Conservation (phyloP, 1,140 invertebrate genomes). For the Aethina tumida region DNA sequence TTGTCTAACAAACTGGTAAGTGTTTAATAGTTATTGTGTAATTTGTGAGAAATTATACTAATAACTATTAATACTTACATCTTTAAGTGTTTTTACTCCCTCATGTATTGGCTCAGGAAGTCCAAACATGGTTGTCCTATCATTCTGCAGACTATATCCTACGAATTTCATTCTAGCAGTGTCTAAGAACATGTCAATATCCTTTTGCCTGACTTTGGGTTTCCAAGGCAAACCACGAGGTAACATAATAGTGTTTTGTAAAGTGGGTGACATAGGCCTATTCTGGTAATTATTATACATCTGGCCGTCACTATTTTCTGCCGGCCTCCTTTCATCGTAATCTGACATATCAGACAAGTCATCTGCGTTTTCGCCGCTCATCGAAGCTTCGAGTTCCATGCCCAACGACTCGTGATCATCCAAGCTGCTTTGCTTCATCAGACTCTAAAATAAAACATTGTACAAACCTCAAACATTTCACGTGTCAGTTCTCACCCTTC, state of each 20-base stretch:
- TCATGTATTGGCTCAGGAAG: conserved; percentile 91
- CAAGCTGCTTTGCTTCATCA: conserved; percentile 89
- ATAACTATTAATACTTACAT: conserved; percentile 38
- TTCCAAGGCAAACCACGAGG: conserved; percentile 75
- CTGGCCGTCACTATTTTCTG: conserved; percentile 38
- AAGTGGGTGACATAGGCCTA: conserved; percentile 17
- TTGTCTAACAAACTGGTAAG: too few relatives aligned
- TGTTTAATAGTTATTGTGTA: too few relatives aligned
- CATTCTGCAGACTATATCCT: conserved; percentile 78
- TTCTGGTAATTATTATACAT: conserved; percentile 25
- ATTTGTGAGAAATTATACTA: too few relatives aligned
- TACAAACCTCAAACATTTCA: background rate
- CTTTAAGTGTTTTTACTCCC: conserved; percentile 81
- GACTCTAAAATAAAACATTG: conserved; percentile 43
- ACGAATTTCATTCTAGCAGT: conserved; percentile 87
- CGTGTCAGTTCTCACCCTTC: conserved; percentile 39
- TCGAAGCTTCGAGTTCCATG: conserved; percentile 53
- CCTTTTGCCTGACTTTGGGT: conserved; percentile 91
- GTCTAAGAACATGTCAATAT: conserved; percentile 86
- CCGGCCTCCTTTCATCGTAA: conserved; percentile 41
- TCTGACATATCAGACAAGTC: conserved; percentile 37
- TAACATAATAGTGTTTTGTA: conserved; percentile 10
- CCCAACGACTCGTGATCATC: conserved; percentile 72
- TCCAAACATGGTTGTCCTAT: conserved; percentile 79
- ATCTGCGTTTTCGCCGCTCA: conserved; percentile 38